These are phyloP conservation scores for Tamandua tetradactyla DNA, from an alignment of 2,797 vertebrate genomes.

Conservation along the genomic window DNA sequence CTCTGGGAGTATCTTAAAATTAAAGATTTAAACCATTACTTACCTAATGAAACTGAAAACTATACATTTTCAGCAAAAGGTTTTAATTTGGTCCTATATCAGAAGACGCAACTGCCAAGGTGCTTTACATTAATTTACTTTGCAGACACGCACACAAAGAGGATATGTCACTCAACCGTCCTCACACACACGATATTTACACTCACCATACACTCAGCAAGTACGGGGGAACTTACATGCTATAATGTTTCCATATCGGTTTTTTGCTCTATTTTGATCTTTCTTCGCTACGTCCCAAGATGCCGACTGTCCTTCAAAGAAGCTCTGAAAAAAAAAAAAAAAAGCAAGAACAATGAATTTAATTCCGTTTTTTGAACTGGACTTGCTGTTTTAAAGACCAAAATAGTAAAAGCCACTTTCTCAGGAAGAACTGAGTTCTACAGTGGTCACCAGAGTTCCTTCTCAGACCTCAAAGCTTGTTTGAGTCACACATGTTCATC, in stretches of 20 bases:
- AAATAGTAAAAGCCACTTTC: conserved; percentile 44
- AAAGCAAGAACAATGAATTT: conserved; percentile 46
- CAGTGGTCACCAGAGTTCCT: neutral
- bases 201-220: no score
- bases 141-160: conserved; percentile 88
- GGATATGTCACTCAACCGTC: neutral
- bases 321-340: conserved; percentile 90
- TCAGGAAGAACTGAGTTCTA: neutral
- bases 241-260: conserved; percentile 99
- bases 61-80: conserved; percentile 84
- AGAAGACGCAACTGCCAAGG: conserved; percentile 84
- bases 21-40: conserved; percentile 54
- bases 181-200: conserved; percentile 31
- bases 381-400: conserved; percentile 46
- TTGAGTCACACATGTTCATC: conserved; percentile 5
- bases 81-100: conserved; percentile 84
- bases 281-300: conserved; percentile 99
- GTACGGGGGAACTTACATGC: conserved; percentile 99
- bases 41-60: conserved; percentile 82
- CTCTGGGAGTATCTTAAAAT: neutral
- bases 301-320: conserved; percentile 99
- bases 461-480: neutral
- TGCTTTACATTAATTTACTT: conserved; percentile 86
- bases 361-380: conserved; percentile 41
- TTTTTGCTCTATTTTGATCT: conserved; percentile 99